Evolutionary conservation across 2,113 vertebrate species (phyloP), one percentile per base, ranked within the genome.

Genomic region (Coptodon rendalli): DNA sequence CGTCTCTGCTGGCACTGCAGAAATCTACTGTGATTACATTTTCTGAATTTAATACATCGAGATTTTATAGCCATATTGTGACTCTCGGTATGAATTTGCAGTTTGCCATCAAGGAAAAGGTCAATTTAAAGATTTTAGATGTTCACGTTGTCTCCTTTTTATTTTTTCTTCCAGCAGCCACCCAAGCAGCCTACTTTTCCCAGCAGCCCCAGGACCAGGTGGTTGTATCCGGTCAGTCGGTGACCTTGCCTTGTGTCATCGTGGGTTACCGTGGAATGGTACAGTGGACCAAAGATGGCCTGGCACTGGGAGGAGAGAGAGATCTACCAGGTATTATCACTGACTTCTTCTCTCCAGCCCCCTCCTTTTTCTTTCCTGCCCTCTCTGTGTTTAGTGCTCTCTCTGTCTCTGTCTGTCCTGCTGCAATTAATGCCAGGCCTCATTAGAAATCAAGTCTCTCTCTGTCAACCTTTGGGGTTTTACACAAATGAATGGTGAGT

Each of bases 281-380:
- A 53, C 98, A 98, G 86, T 98, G 98, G 98, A 98, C 98, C 83
- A 98, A 98, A 96, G 98, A 98, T 17, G 98, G 98, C 29, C 94
- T 98, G 92, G 98, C 98, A 2, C 95, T 98, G 45, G 98, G 98
- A 4, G 98, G 97, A 48, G 97, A 98, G 91, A 92, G 98, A 93
- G 97, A 98, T 88, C 95, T 98, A 82, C 98, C 97, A 90, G 98
- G 98, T 98, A 95, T 90, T 36, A 79, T 63, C 56, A 34, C 82
- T 34, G 63, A 48, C 81, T 27, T 66, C 48, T 19, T 5, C 59
- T 68, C 29, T 79, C 57, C 19, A 31, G 6, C 45, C 2, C 6
- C 43, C 27, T 34, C 17, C 16, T 19, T 50, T 52, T n/a, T 45
- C 16, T 82, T 56, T 22, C 6, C 78, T 79, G 59, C 84, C 71